phyloP scores from a whole-genome alignment of 2,113 vertebrate species.

The Aspiorhynchus laticeps region DNA sequence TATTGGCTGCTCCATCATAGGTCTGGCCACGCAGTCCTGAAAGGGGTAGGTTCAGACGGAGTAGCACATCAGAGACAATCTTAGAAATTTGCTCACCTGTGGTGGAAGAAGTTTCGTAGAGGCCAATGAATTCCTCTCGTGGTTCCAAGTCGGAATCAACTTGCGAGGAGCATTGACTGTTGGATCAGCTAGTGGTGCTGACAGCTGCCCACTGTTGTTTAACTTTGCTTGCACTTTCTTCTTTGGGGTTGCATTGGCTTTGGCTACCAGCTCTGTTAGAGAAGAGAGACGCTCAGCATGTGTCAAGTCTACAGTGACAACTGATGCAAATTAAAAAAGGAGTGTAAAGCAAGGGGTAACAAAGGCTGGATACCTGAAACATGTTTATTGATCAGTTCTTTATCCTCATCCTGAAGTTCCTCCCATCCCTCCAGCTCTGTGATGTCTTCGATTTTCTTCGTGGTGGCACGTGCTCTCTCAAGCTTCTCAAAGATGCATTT shows the following conservation, averaged over 20 bases:
- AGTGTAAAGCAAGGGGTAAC: background rate
- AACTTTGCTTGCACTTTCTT: constrained; percentile 90
- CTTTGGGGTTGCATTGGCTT: constrained; percentile 83
- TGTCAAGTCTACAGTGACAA: background rate
- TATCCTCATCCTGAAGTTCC: constrained; percentile 90
- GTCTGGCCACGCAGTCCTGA: too few relatives aligned
- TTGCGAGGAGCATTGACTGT: constrained; percentile 85
- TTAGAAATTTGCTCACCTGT: too few relatives aligned
- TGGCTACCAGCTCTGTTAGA: constrained; percentile 84
- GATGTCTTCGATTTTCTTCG: constrained; percentile 95
- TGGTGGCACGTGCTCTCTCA: constrained; percentile 90
- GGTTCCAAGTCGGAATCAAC: too few relatives aligned
- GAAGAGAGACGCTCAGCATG: background rate
- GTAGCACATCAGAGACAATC: too few relatives aligned
- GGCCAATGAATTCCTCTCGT: too few relatives aligned
- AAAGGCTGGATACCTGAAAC: constrained; percentile 79
- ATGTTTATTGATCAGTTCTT: constrained; percentile 85
- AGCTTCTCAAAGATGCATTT: constrained; percentile 98
- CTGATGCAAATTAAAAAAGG: background rate
- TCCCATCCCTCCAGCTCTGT: constrained; percentile 97
- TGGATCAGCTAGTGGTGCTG: constrained; percentile 70
- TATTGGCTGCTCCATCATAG: too few relatives aligned
- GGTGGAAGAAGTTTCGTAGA: too few relatives aligned
- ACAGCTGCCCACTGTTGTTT: constrained; percentile 77
- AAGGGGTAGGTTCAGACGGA: too few relatives aligned